Evolutionary conservation across 2,888 invertebrate genomes (phyloP), one percentile per base, ranked within the genome.

Genomic region (Aphodius sticticus): DNA sequence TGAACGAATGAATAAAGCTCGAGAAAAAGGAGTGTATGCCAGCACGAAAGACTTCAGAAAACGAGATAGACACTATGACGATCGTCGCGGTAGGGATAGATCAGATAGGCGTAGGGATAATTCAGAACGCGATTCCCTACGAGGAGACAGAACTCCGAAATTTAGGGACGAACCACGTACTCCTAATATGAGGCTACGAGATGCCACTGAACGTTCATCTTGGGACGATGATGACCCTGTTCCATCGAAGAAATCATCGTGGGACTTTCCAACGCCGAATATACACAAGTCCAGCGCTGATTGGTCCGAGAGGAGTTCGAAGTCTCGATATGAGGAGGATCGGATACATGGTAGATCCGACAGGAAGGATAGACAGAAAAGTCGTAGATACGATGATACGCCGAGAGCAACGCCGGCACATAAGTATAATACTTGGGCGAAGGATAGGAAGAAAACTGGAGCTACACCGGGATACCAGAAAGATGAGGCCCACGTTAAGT

Each of bases 191-290:
- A 90, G 90, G 85, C 89, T 92, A 0, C 92, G 91, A 86, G 92
- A 92, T 85, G 92, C 93, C 1, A 92, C 94, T 0, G 92, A 92
- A 75, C 94, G 92, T 86, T 93, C 93, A 70, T 92, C 93, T n/a
- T 95, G 95, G 95, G 95, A 95, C 84, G 96, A 96, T 82, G 96
- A 96, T 83, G 90, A 91, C 5, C 92, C 91, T 69, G 90, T 90
- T 6, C 91, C 92, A 1, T 87, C 91, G 0, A 93, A 92, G 79
- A 94, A 93, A 84, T 97, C 97, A 0, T 93, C 94, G 77, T 99
- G 98, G 98, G 98, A 98, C 89, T 94, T 96, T 86, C 97, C 97
- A 0, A 98, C 98, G 0, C 98, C 98, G 0, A 91, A 92, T 83
- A 90, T 92, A 85, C 85, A 77, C 80, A 84, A 81, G 79, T 78